A percentile compares a stretch with the other conserved stretches of the same genome.
Conservation (phyloP, 2,797 vertebrate species). For the Mormyrus proboscirostris region DNA sequence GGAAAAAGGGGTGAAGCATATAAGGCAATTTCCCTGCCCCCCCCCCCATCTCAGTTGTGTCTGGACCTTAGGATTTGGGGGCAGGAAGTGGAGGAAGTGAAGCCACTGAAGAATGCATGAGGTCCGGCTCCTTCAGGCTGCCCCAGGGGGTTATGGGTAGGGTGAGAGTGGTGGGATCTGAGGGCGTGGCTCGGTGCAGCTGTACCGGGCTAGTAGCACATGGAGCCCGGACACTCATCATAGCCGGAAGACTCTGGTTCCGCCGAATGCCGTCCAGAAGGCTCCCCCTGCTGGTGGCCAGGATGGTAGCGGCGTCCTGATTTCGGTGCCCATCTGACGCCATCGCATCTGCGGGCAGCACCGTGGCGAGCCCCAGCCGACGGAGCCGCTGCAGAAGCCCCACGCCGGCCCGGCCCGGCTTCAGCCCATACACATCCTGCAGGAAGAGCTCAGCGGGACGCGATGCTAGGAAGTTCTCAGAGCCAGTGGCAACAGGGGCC, state of each 20-base stretch:
- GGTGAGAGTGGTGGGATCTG: conserved; percentile 66
- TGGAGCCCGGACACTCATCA: conserved; percentile 66
- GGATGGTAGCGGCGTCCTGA: conserved; percentile 70
- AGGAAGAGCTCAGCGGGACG: conserved; percentile 89
- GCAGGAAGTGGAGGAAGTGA: background rate
- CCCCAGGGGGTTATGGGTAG: conserved; percentile 65
- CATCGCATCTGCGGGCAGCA: conserved; percentile 54
- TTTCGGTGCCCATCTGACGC: conserved; percentile 46
- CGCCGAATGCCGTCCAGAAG: conserved; percentile 81
- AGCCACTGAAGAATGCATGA: conserved; percentile 35
- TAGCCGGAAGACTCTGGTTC: conserved; percentile 88
- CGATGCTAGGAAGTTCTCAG: conserved; percentile 88
- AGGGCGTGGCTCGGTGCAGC: conserved; percentile 47
- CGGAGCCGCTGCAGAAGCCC: conserved; percentile 80
- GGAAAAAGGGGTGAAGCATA: background rate
- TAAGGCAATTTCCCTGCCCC: too few species aligned
- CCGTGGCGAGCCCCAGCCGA: conserved; percentile 77
- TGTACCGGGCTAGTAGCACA: conserved; percentile 54
- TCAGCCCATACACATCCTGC: conserved; percentile 84
- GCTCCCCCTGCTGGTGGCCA: conserved; percentile 73
- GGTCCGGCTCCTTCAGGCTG: conserved; percentile 57
- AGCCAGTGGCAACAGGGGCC: conserved; percentile 47
- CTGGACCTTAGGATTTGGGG: background rate
- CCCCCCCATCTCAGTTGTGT: background rate
- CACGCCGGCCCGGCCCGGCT: conserved; percentile 64